Evolutionary conservation across 2,888 invertebrate species (phyloP).

Genomic region (Phorcus lineatus): DNA sequence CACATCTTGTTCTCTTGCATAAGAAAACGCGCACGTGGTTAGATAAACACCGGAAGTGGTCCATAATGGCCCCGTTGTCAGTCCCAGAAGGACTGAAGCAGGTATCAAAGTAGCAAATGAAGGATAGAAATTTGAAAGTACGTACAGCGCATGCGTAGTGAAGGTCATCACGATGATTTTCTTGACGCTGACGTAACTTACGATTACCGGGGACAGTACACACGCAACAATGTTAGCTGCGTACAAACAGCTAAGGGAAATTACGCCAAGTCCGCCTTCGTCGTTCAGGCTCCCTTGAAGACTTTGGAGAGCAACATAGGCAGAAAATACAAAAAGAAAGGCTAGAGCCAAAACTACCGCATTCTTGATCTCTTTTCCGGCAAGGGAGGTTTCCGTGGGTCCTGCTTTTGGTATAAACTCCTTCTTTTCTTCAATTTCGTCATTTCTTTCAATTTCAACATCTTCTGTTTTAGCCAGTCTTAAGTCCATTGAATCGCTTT

Average conservation of each 20-base stretch:
- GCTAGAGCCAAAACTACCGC: slow-evolving; percentile 34
- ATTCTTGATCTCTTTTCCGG: slow-evolving; percentile 37
- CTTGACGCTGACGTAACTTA: not conserved
- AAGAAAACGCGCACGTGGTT: slow-evolving; percentile 61
- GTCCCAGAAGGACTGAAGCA: slow-evolving; percentile 64
- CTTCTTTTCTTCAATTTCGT: too few species aligned
- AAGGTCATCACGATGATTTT: slow-evolving; percentile 55
- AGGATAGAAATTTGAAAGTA: slow-evolving; percentile 66
- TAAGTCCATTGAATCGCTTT: too few species aligned
- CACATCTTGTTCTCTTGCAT: slow-evolving; percentile 50
- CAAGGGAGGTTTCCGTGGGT: too few species aligned
- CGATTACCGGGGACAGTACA: not conserved
- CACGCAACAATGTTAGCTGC: slow-evolving; percentile 34
- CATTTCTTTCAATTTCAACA: too few species aligned
- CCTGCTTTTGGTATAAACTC: too few species aligned
- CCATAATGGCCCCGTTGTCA: slow-evolving; percentile 68
- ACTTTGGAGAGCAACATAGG: slow-evolving; percentile 61
- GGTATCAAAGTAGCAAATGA: slow-evolving; percentile 63
- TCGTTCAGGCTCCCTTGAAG: slow-evolving; percentile 64
- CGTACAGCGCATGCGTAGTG: slow-evolving; percentile 60
- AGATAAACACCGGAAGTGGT: slow-evolving; percentile 67
- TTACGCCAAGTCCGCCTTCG: slow-evolving; percentile 56
- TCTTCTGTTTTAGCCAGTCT: too few species aligned
- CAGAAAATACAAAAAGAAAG: slow-evolving; percentile 41
- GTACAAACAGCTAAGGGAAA: slow-evolving; percentile 62